Conservation (phyloP, 2,888 invertebrate species). For the Polylopha cassiicola region DNA sequence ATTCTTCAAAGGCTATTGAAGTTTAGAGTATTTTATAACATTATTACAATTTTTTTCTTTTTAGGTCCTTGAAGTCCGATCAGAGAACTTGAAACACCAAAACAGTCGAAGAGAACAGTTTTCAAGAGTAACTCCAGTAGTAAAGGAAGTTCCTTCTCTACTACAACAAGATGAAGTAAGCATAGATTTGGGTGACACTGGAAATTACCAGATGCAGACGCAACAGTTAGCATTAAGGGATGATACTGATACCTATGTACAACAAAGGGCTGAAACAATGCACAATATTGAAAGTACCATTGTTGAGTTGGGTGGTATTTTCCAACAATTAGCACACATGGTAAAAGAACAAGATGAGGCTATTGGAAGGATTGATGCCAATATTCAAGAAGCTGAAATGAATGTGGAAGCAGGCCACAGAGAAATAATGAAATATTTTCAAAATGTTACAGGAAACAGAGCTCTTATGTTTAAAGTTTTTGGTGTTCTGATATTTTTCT, state of each 20-base stretch:
- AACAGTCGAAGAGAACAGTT: slow-evolving; percentile 95
- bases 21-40: slow-evolving; percentile 2
- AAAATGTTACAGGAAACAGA: slow-evolving; percentile 96
- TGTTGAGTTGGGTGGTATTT: slow-evolving; percentile 98
- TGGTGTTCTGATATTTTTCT: slow-evolving; percentile 98
- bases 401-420: slow-evolving; percentile 99
- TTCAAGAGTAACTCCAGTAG: slow-evolving; percentile 64
- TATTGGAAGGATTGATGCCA: slow-evolving; percentile 97
- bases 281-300: slow-evolving; percentile 99
- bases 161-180: slow-evolving; percentile 85
- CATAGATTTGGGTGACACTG: slow-evolving; percentile 87
- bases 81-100: slow-evolving; percentile 98
- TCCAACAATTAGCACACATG: slow-evolving; percentile 96
- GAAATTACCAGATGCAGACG: slow-evolving; percentile 63
- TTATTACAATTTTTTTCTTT: slow-evolving; percentile 23
- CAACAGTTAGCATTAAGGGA: slow-evolving; percentile 88
- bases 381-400: slow-evolving; percentile 95
- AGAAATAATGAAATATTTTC: slow-evolving; percentile 98
- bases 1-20: not conserved
- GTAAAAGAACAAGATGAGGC: slow-evolving; percentile 99
- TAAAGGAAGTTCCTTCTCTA: slow-evolving; percentile 62
- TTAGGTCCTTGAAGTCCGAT: slow-evolving; percentile 94
- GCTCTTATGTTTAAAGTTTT: slow-evolving; percentile 99
- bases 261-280: slow-evolving; percentile 97
- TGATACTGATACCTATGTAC: slow-evolving; percentile 92